phyloP scores from a whole-genome alignment of 35 echinoderm and acorn worm species.

The Eucidaris tribuloides region DNA sequence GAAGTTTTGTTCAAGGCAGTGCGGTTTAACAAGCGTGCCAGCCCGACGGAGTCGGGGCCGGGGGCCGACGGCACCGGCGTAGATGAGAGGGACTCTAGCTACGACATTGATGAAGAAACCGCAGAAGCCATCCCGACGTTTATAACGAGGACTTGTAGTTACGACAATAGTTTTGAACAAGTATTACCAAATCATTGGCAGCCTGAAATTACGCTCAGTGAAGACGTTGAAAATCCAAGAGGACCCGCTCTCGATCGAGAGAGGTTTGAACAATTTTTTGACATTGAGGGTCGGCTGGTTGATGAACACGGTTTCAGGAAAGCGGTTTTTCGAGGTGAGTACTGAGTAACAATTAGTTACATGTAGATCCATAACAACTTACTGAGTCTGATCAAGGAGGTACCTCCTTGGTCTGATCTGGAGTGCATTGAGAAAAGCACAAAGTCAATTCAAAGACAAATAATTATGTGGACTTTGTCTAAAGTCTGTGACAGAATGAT shows the following conservation, averaged over 20 bases:
- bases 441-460: too few species aligned
- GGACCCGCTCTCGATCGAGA: slow-evolving; percentile 60
- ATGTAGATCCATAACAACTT: too few species aligned
- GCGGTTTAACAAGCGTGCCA: slow-evolving; percentile 9
- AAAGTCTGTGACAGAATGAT: too few species aligned
- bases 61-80: neutral
- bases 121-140: slow-evolving; percentile 1
- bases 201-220: slow-evolving; percentile 3
- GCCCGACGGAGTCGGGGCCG: neutral
- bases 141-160: slow-evolving; percentile 81
- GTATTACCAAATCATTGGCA: slow-evolving; percentile 49
- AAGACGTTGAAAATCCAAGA: slow-evolving; percentile 51
- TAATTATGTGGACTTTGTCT: too few species aligned
- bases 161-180: slow-evolving; percentile 86
- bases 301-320: slow-evolving; percentile 88
- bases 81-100: neutral
- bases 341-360: too few species aligned
- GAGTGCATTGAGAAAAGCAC: too few species aligned
- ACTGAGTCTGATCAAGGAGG: too few species aligned
- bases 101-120: neutral
- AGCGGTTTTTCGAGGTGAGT: slow-evolving; percentile 95
- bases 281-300: slow-evolving; percentile 77
- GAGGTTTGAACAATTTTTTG: slow-evolving; percentile 79
- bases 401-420: too few species aligned
- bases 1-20: slow-evolving; percentile 1